phyloP scores from a whole-genome alignment of 2,113 vertebrate species.

The Forbesichthys agassizii region DNA sequence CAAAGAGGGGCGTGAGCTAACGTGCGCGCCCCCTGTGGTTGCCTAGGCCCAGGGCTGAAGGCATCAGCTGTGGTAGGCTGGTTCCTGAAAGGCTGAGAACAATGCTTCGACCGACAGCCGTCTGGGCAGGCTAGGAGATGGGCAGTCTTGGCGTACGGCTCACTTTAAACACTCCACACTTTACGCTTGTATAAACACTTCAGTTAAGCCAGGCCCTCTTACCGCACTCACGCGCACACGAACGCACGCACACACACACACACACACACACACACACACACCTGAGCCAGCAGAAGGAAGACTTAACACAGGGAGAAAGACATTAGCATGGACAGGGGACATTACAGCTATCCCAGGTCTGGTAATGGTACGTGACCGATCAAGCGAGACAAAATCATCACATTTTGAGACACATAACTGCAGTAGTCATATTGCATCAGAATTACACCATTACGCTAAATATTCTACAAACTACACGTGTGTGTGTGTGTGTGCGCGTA shows the following conservation, averaged over 20 bases:
- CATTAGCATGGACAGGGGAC: constrained; percentile 64
- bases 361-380: constrained; percentile 38
- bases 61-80: no score
- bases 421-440: constrained; percentile 9
- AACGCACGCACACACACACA: constrained; percentile 7
- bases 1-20: constrained; percentile 46
- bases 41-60: constrained; percentile 56
- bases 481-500: not conserved
- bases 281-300: not conserved
- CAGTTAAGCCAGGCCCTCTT: constrained; percentile 28
- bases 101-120: not conserved
- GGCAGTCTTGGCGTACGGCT: constrained; percentile 41
- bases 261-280: constrained; percentile 23
- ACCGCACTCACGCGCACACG: constrained; percentile 17
- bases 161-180: constrained; percentile 37
- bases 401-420: constrained; percentile 28
- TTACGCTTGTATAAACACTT: constrained; percentile 46
- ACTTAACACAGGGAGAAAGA: constrained; percentile 65
- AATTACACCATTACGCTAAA: constrained; percentile 22
- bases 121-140: constrained; percentile 39
- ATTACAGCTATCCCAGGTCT: constrained; percentile 43
- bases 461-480: not conserved
- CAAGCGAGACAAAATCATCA: constrained; percentile 16
- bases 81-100: not conserved
- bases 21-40: constrained; percentile 54